Percentiles rank a stretch among this genome's conserved stretches.
These are phyloP conservation scores for Tetramorium simillimum DNA, from an alignment of 1,140 invertebrate genomes.

Conservation along the genomic window DNA sequence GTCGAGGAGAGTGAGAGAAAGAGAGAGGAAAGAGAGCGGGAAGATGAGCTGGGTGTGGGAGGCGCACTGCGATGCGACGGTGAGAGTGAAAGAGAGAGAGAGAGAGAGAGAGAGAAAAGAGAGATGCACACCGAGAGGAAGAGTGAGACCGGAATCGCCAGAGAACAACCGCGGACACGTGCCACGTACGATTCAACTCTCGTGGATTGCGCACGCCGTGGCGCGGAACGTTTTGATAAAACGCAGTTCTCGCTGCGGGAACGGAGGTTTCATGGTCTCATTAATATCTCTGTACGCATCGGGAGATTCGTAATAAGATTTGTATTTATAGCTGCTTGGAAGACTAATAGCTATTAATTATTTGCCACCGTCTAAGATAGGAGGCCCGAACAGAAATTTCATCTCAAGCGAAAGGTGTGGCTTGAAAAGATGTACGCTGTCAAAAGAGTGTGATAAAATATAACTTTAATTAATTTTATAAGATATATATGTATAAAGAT, in stretches of 20 bases:
- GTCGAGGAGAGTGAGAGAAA: background rate
- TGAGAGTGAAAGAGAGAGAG: conserved; percentile 24
- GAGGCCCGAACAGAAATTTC: background rate
- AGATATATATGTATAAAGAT: background rate
- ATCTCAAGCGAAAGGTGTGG: background rate
- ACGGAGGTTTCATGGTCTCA: conserved; percentile 45
- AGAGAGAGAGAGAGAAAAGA: conserved; percentile 23
- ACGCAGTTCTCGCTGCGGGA: conserved; percentile 40
- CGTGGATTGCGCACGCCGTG: conserved; percentile 58
- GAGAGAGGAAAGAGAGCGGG: background rate
- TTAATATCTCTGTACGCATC: conserved; percentile 48
- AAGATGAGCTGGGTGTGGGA: conserved; percentile 25
- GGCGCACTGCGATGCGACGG: conserved; percentile 34
- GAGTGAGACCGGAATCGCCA: conserved; percentile 49
- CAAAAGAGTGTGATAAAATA: conserved; percentile 2
- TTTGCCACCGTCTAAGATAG: conserved; percentile 17
- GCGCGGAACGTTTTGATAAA: conserved; percentile 62
- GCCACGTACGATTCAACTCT: conserved; percentile 52
- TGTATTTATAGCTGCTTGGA: conserved; percentile 26
- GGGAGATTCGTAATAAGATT: conserved; percentile 51
- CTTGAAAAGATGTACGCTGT: background rate
- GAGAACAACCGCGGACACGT: conserved; percentile 60
- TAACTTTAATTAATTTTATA: conserved; percentile 15
- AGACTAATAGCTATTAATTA: conserved; percentile 45
- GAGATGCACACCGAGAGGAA: conserved; percentile 49